Conservation (phyloP, 2,113 vertebrate species). For the Piprites chloris region DNA sequence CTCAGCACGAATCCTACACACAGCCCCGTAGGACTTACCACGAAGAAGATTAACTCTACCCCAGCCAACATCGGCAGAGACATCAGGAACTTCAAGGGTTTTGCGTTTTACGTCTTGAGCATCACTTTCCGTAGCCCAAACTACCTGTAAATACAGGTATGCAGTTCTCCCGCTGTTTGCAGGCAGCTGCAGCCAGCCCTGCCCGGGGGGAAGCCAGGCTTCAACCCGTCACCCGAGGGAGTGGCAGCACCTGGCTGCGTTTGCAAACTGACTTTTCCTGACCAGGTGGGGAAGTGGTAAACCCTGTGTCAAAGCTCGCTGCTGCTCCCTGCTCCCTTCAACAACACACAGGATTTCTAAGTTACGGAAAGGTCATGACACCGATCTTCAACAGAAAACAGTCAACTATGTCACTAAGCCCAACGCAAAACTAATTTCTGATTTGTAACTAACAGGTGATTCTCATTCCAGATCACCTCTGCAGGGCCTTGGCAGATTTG, state of each 20-base stretch:
- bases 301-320: rapidly evolving
- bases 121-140: neutral
- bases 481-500: neutral
- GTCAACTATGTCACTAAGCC: neutral
- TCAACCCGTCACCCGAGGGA: neutral
- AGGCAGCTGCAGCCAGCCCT: rapidly evolving
- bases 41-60: rapidly evolving
- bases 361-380: neutral
- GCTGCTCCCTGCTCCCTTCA: neutral
- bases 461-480: neutral
- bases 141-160: neutral
- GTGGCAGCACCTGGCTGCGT: rapidly evolving
- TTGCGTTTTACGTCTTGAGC: neutral
- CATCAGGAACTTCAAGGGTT: rapidly evolving
- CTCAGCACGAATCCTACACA: rapidly evolving
- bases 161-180: rapidly evolving
- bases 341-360: neutral
- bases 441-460: neutral
- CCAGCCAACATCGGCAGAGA: neutral
- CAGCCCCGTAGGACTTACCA: rapidly evolving
- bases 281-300: neutral
- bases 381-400: neutral
- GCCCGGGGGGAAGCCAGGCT: neutral
- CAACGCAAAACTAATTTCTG: neutral
- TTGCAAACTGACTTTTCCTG: neutral